A percentile compares a stretch with the other conserved stretches of the same genome.
phyloP scores from a whole-genome alignment of 1,140 invertebrate species.

The Heliothis subflexa region DNA sequence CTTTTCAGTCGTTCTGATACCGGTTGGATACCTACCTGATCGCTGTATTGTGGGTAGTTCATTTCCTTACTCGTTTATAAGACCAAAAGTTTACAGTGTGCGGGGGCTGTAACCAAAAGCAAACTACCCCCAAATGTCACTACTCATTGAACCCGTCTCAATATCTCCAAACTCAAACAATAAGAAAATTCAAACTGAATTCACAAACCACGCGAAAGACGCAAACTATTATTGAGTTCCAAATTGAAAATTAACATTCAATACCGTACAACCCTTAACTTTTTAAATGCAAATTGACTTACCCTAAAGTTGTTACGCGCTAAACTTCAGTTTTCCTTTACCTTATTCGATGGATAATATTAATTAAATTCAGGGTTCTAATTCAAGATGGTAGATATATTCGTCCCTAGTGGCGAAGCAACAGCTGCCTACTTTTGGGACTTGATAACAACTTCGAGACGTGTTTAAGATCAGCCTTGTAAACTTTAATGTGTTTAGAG shows the following conservation, averaged over 20 bases:
- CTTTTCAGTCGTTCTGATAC: too few relatives aligned
- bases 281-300: conserved; percentile 38
- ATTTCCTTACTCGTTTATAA: too few relatives aligned
- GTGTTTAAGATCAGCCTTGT: neutral
- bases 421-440: conserved; percentile 14
- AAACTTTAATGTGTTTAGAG: neutral
- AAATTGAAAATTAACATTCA: conserved; percentile 33
- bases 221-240: conserved; percentile 3
- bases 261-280: conserved; percentile 29
- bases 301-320: conserved; percentile 27
- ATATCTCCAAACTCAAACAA: neutral
- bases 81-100: too few relatives aligned
- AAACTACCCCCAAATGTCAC: too few relatives aligned
- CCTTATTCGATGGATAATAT: conserved; percentile 31
- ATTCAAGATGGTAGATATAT: conserved; percentile 27
- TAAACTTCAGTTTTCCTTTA: conserved; percentile 28
- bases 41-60: too few relatives aligned
- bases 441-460: conserved; percentile 17
- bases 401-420: conserved; percentile 13
- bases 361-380: conserved; percentile 30
- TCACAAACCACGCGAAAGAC: neutral
- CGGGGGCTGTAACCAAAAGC: too few relatives aligned
- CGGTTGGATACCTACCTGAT: too few relatives aligned
- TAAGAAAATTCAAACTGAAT: neutral
- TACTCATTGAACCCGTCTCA: neutral